These are phyloP conservation scores for Choreutis nemorana DNA, from an alignment of 2,888 invertebrate genomes.

Conservation along the genomic window DNA sequence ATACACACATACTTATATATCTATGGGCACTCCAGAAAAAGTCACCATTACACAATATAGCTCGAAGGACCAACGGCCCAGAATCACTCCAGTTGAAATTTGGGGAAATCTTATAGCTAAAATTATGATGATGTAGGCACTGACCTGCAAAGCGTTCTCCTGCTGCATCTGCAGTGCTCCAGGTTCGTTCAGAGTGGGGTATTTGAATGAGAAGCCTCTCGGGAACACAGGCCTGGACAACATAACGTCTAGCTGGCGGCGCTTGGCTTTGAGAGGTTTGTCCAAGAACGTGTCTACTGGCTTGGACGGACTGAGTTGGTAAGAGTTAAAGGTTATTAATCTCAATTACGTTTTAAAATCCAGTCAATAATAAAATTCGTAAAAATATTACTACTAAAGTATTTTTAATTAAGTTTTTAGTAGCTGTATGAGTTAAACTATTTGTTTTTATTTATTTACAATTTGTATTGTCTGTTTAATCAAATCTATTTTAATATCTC, in stretches of 20 bases:
- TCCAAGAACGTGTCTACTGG: constrained; percentile 36
- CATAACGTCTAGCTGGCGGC: constrained; percentile 57
- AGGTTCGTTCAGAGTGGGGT: constrained; percentile 51
- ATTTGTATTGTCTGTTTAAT: too few relatives aligned
- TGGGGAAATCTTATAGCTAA: too few relatives aligned
- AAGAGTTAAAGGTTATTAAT: neutral
- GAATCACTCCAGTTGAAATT: too few relatives aligned
- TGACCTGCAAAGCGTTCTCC: constrained; percentile 51
- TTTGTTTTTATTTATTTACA: too few relatives aligned
- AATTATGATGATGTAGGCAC: constrained; percentile 1
- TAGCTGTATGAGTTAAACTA: too few relatives aligned
- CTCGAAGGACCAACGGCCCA: too few relatives aligned
- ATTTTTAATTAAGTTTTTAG: too few relatives aligned
- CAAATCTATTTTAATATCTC: too few relatives aligned
- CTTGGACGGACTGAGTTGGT: constrained; percentile 38
- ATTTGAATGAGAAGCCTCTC: constrained; percentile 72
- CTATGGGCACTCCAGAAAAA: too few relatives aligned
- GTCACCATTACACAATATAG: too few relatives aligned
- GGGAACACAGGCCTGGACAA: constrained; percentile 72
- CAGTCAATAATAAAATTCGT: neutral
- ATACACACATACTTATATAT: too few relatives aligned
- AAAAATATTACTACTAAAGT: neutral
- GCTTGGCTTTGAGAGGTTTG: constrained; percentile 51
- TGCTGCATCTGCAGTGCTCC: constrained; percentile 17
- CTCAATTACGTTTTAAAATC: too few relatives aligned